Evolutionary conservation across 2,888 invertebrate genomes (phyloP), one percentile per base, ranked within the genome.

Genomic region (Schrankia costaestrigalis): DNA sequence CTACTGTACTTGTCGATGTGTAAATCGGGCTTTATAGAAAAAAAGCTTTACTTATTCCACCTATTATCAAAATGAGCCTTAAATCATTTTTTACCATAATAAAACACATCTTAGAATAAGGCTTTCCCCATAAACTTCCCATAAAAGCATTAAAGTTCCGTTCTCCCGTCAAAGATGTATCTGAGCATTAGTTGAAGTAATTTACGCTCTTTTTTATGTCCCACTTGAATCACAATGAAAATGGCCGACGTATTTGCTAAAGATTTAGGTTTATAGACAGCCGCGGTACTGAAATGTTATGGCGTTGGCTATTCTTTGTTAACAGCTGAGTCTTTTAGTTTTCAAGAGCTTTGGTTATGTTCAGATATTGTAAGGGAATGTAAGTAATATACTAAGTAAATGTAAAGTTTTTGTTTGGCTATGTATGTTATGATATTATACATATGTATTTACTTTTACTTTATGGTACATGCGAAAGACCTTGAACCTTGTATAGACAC

Each of bases 221-320:
- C 43, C 55, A 65, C 71, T 79, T 72, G 77, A 78, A 75, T 79
- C 74, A 75, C 78, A 78, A 76, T 78, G 74, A 46, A 46, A 56
- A 51, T 31, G 43, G 41, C 48, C 36, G 13, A 9, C 32, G 44
- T 43, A 45, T 56, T 55, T 51, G 45, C 65, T 60, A 69, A 62
- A 58, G 62, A 55, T 51, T 58, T 48, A 44, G 32, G 40, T 43
- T 45, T 55, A 51, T 54, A 38, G 50, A 43, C 43, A 33, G 21
- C 3, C 28, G 30, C 13, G 41, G 28, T 42, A 37, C 19, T 10
- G 28, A 33, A 43, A 37, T 46, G 45, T 53, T 42, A 46, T 38
- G 30, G 39, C 13, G 3, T n/a, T 6, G 21, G 29, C 4, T 21
- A 21, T 8, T 11, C 12, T 17, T 11, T 14, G 29, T 22, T 29